phyloP scores from a whole-genome alignment of 2,888 invertebrate species.

The Ormyrus labotus region DNA sequence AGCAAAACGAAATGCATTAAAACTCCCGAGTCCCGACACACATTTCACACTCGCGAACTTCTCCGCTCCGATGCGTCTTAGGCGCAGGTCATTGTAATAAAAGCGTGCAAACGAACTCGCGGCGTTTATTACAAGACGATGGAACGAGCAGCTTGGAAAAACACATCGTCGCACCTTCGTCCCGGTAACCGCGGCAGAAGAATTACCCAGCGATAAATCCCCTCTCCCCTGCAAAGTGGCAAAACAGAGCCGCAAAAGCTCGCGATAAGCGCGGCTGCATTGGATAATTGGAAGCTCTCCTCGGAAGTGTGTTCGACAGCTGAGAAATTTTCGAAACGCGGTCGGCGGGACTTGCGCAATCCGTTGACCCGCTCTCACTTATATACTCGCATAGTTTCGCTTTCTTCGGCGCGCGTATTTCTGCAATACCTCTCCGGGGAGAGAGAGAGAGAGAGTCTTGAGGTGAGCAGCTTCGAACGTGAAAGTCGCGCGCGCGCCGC shows the following conservation, averaged over 20 bases:
- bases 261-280: no score
- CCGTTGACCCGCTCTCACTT: conserved; percentile 30
- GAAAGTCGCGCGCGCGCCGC: conserved; percentile 56
- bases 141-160: background rate
- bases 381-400: conserved; percentile 59
- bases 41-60: background rate
- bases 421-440: conserved; percentile 36
- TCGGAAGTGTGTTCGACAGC: background rate
- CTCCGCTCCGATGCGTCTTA: background rate
- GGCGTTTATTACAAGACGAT: background rate
- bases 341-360: conserved; percentile 45
- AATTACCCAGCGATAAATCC: background rate
- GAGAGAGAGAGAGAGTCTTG: background rate
- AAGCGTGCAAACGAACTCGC: no score
- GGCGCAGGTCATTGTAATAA: no score
- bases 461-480: conserved; percentile 15
- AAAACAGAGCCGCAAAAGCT: no score
- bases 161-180: conserved; percentile 14
- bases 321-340: conserved; percentile 7
- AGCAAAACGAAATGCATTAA: background rate
- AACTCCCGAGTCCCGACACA: background rate
- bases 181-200: no score
- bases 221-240: no score
- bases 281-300: no score
- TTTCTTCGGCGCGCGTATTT: conserved; percentile 59